Evolutionary conservation across 2,888 invertebrate genomes (phyloP), one percentile per base, ranked within the genome.

Genomic region (Leptinotarsa peninsularis): DNA sequence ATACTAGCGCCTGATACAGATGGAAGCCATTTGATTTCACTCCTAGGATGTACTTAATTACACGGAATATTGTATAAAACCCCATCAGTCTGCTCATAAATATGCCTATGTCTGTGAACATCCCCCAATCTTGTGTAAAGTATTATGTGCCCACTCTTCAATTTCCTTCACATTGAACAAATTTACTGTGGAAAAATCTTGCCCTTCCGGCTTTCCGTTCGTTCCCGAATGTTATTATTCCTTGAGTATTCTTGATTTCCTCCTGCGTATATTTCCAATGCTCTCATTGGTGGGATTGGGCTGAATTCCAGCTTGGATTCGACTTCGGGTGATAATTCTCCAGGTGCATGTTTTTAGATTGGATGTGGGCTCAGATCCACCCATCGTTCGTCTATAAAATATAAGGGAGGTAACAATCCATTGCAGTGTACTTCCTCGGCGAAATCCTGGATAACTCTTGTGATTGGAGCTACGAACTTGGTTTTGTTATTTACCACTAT

Each of bases 381-480:
- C 82, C 82, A 84, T 52, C 50, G n/a, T 0, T 73, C 71, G 13
- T 78, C 74, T 4, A 82, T 60, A 7, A 73, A 23, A 49, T 79
- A 83, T 63, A 80, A 67, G 0, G 79, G 27, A 0, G 83, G 81
- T 3, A 80, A 66, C 4, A 83, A 3, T 0, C 69, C 7, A 54
- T n/a, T 81, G 33, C 82, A 83, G 1, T 75, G 73, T 1, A 78
- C 54, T 63, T 78, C 60, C 7, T 78, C 79, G 0, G 79, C 80
- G 1, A 52, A 54, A 2, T 58, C 66, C 17, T 77, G 76, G 0
- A 84, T 14, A 2, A 84, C 74, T 14, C 76, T 76, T 0, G 81
- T 82, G 4, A 79, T 54, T 0, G 82, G 81, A 0, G 82, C 67
- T 27, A 83, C 66, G 18, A 80, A 84, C 15, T 74, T 78, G 0